Conservation (phyloP, 2,888 invertebrate species). For the Laspeyria flexula region DNA sequence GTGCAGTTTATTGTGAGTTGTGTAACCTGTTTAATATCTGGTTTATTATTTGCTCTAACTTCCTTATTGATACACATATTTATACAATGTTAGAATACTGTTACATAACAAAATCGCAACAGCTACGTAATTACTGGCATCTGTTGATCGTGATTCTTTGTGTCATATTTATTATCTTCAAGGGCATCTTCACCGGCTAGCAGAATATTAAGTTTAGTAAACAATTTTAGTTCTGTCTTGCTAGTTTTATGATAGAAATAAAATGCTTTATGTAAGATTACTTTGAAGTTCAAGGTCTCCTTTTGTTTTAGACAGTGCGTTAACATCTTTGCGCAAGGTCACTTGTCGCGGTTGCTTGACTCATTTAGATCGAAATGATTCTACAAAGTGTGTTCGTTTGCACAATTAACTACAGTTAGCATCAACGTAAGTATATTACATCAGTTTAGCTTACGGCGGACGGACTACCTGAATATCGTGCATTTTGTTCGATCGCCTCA, state of each 20-base stretch:
- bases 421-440: constrained; percentile 10
- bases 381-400: constrained; percentile 18
- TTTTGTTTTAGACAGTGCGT: constrained; percentile 17
- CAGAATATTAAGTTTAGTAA: constrained; percentile 15
- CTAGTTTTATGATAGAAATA: constrained; percentile 26
- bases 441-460: not conserved
- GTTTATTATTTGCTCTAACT: constrained; percentile 30
- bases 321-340: constrained; percentile 7
- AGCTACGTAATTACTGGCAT: constrained; percentile 9
- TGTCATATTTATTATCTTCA: constrained; percentile 20
- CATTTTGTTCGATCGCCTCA: constrained; percentile 23
- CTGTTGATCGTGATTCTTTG: constrained; percentile 11
- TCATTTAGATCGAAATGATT: constrained; percentile 5
- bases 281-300: constrained; percentile 10
- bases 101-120: constrained; percentile 19
- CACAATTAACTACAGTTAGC: constrained; percentile 19
- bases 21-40: constrained; percentile 6
- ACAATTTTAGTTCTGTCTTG: constrained; percentile 7
- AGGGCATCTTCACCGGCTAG: constrained; percentile 24
- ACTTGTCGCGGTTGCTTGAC: not conserved
- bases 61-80: constrained; percentile 18
- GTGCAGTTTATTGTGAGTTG: constrained; percentile 6
- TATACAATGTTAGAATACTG: constrained; percentile 10
- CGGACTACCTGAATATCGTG: constrained; percentile 11
- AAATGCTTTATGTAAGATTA: constrained; percentile 22